Evolutionary conservation across 2,113 vertebrate species (phyloP).

Genomic region (Pseudorectes ferrugineus): DNA sequence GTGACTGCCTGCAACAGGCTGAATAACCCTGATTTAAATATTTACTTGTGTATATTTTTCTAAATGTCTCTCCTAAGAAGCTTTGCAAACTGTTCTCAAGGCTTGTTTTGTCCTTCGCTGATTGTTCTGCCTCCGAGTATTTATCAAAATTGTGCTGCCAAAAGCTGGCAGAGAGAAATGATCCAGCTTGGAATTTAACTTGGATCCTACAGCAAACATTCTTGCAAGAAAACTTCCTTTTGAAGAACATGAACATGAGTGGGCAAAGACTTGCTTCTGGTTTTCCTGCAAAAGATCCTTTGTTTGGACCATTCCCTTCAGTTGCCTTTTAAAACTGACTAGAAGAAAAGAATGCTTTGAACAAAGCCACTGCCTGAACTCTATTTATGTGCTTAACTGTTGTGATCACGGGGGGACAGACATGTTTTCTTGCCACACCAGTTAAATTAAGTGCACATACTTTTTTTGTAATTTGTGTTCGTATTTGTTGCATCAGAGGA

Average conservation of each 20-base stretch:
- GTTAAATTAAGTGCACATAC: background rate
- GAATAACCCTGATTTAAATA: conserved; percentile 9
- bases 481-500: background rate
- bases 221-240: background rate
- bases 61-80: background rate
- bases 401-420: background rate
- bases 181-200: conserved; percentile 27
- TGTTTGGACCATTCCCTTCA: conserved; percentile 2
- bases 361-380: background rate
- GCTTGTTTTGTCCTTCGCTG: background rate
- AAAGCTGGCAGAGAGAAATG: conserved; percentile 13
- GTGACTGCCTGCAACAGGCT: background rate
- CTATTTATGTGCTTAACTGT: background rate
- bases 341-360: conserved; percentile 37
- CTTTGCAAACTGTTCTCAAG: background rate
- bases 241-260: background rate
- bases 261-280: background rate
- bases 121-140: conserved; percentile 3
- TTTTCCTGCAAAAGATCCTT: conserved; percentile 29
- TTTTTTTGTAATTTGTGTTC: background rate
- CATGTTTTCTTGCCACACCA: background rate
- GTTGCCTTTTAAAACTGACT: background rate
- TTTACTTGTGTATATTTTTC: conserved; percentile 2
- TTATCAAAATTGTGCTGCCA: conserved; percentile 13
- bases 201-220: conserved; percentile 22